A percentile compares a stretch with the other conserved stretches of the same genome.
Conservation (phyloP, 2,113 vertebrate species). For the Aramus guarauna region DNA sequence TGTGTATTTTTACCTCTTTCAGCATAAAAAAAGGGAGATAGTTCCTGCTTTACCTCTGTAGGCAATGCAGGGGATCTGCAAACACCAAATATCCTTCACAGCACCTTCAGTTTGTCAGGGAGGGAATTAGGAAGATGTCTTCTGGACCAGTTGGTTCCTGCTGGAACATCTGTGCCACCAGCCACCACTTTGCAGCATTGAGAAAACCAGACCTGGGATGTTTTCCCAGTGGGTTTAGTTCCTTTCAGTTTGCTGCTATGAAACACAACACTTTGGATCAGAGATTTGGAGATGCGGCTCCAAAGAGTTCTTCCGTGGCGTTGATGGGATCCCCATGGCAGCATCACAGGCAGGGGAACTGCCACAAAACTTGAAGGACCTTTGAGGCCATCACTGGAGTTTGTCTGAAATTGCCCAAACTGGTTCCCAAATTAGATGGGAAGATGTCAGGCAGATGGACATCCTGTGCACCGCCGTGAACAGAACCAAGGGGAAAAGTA, state of each 20-base stretch:
- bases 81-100: rapidly evolving
- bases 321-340: neutral
- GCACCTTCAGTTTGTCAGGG: neutral
- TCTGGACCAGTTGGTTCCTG: neutral
- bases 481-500: rapidly evolving
- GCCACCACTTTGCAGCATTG: neutral
- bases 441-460: neutral
- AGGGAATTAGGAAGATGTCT: neutral
- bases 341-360: neutral
- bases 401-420: neutral
- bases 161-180: neutral
- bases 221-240: neutral
- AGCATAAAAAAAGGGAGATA: neutral
- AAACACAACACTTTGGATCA: neutral
- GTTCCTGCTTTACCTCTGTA: neutral
- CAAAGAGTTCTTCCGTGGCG: neutral
- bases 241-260: neutral
- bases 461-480: rapidly evolving
- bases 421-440: rapidly evolving
- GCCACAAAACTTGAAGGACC: neutral
- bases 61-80: neutral
- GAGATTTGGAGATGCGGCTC: neutral
- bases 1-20: neutral
- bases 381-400: neutral
- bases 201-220: neutral